A percentile compares a stretch with the other conserved stretches of the same genome.
Conservation (phyloP, 2,113 vertebrate species). For the Erythrolamprus reginae region DNA sequence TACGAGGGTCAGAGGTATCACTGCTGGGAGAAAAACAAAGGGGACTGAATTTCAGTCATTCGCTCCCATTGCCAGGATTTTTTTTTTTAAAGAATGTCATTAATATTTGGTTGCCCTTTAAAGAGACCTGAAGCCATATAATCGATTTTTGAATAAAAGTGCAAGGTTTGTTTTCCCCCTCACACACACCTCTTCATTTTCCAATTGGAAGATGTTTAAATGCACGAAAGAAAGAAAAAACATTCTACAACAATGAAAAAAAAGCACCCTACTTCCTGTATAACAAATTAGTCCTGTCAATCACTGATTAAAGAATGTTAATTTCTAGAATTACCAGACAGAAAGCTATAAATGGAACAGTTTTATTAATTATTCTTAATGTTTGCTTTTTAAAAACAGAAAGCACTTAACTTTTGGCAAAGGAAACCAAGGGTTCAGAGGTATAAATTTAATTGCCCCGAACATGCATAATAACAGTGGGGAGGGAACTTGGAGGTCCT, state of each 20-base stretch:
- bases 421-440: background rate
- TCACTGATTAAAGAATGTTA: background rate
- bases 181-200: background rate
- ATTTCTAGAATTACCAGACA: background rate
- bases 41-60: background rate
- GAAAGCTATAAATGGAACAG: background rate
- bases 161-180: background rate
- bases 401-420: background rate
- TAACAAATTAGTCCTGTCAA: background rate
- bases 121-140: background rate
- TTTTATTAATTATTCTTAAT: background rate
- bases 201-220: background rate
- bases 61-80: background rate
- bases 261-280: background rate
- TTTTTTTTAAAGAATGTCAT: constrained; percentile 12
- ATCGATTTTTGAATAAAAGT: background rate
- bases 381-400: background rate
- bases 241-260: background rate
- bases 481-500: background rate
- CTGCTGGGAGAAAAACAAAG: background rate
- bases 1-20: background rate
- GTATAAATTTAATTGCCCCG: background rate
- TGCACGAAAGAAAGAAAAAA: background rate
- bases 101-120: background rate
- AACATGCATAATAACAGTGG: background rate